Base-by-base conservation (phyloP, 2,888 invertebrate species). In the Caenorhabditis japonica region DNA sequence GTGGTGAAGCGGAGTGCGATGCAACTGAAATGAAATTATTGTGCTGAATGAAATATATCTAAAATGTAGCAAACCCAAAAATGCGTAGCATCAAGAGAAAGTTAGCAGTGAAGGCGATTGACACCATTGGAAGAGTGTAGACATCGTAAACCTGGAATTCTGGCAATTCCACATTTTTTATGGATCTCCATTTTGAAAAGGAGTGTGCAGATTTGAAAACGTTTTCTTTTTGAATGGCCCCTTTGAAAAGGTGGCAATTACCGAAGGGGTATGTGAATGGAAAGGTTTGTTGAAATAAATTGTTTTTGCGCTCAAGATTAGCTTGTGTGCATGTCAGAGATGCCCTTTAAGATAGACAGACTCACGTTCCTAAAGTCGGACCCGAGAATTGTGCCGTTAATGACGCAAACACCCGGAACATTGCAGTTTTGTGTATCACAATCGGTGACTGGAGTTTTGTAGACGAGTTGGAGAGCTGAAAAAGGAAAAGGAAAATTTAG, bases 61-160 rank as follows among this genome's bases (percentile, higher is more conserved):
- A 30, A 30, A 38, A 51, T 25, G 36, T 36, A 7, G 51, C n/a
- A n/a, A n/a, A 51, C 2, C 38, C 51, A 8, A n/a, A 33, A 36
- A 51, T 51, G 19, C 51, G 10, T 7, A 51, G 19, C 3, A 34
- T 13, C 12, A 51, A 25, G 5, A 51, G 1, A 25, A 51, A 51
- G 23, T 51, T 51, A 23, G 38, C 21, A 25, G 34, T 12, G 8
- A 51, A 38, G 4, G 51, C 51, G 13, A 23, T 10, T n/a, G 21
- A 23, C 5, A 19, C 10, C 0, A 51, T 19, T 2, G 51, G 51
- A 4, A 38, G 10, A 10, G 51, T 51, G 38, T 51, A 51, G 25
- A 38, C 36, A 25, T 51, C 34, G 23, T 38, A 36, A n/a, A 38
- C 51, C 49, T 49, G 15, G n/a, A n/a, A n/a, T n/a, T n/a, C n/a